These are phyloP conservation scores for Blastomussa wellsi DNA, from an alignment of 92 coral and sea anemone genomes.

Conservation along the genomic window DNA sequence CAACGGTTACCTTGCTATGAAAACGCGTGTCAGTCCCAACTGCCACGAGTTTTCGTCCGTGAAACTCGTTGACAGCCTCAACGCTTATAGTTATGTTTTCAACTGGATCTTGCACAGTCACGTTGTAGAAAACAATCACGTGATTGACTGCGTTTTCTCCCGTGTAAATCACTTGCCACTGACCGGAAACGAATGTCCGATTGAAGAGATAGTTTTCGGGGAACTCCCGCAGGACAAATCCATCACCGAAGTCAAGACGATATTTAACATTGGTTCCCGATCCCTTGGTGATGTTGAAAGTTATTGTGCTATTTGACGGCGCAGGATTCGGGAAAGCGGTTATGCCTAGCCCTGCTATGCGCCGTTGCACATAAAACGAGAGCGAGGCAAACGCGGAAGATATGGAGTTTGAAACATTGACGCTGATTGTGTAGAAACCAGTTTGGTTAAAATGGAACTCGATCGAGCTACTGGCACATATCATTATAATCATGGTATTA, in stretches of 20 bases:
- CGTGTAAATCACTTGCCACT: constrained; percentile 70
- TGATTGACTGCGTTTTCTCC: constrained; percentile 70
- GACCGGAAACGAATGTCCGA: constrained; percentile 68
- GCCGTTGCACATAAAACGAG: constrained; percentile 71
- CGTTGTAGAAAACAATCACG: constrained; percentile 70
- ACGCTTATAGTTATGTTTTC: constrained; percentile 52
- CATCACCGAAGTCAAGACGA: constrained; percentile 79
- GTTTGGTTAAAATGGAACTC: constrained; percentile 59
- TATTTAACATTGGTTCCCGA: constrained; percentile 77
- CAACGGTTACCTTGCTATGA: constrained; percentile 49
- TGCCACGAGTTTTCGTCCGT: constrained; percentile 52
- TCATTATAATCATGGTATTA: constrained; percentile 22
- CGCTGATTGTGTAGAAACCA: constrained; percentile 62
- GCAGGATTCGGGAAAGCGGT: constrained; percentile 85
- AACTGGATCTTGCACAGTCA: constrained; percentile 76
- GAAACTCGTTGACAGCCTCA: constrained; percentile 23
- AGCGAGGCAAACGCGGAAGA: constrained; percentile 49
- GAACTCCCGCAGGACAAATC: constrained; percentile 51
- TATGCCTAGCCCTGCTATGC: constrained; percentile 64
- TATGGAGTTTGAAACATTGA: constrained; percentile 80
- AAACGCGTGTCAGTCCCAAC: constrained; percentile 40
- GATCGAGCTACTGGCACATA: constrained; percentile 50
- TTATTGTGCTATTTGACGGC: constrained; percentile 68
- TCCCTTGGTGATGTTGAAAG: constrained; percentile 71
- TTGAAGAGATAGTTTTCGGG: constrained; percentile 56